Conservation (phyloP, 2,888 invertebrate species). For the Perdita meconis region DNA sequence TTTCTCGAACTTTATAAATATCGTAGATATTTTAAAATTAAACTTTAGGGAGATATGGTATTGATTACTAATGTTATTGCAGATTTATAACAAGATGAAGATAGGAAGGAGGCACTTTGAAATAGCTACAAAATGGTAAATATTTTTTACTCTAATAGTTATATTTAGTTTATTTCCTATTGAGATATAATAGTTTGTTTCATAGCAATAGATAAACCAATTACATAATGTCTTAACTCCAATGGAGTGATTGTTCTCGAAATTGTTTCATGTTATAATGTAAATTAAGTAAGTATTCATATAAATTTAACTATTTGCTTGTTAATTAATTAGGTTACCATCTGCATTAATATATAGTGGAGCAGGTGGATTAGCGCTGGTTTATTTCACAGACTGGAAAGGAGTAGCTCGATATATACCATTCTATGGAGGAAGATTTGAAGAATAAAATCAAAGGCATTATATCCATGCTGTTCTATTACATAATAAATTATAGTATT, state of each 20-base stretch:
- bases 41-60: not conserved
- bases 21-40: not conserved
- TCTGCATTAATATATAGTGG: constrained; percentile 88
- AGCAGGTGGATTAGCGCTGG: constrained; percentile 86
- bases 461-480: not conserved
- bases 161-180: not conserved
- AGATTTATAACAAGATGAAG: constrained; percentile 31
- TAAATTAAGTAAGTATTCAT: not conserved
- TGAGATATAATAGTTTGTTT: not conserved
- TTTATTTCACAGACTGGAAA: constrained; percentile 93
- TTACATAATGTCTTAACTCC: constrained; percentile 20
- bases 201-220: not conserved
- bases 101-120: constrained; percentile 45
- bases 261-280: too few species aligned
- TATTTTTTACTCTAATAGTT: not conserved
- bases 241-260: too few species aligned
- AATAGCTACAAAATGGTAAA: constrained; percentile 53
- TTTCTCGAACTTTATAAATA: not conserved
- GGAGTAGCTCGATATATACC: constrained; percentile 90
- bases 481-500: constrained; percentile 41
- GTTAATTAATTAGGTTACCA: constrained; percentile 85
- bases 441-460: constrained; percentile 74
- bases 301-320: not conserved
- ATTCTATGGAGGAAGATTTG: constrained; percentile 90
- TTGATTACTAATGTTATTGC: not conserved